Conservation (phyloP, 1,140 invertebrate species). For the Drosophila novamexicana region DNA sequence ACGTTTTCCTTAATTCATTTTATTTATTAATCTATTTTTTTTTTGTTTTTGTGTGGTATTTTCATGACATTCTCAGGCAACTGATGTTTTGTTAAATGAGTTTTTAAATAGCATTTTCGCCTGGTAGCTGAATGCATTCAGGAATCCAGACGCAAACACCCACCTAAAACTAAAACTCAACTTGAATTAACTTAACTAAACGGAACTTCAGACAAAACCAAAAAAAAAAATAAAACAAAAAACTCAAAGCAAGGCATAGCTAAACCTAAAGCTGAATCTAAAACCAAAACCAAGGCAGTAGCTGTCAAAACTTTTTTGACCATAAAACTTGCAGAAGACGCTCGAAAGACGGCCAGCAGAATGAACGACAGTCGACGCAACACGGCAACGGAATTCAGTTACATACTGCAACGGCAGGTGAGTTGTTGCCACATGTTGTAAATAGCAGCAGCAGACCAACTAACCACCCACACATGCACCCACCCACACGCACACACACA, state of each 20-base stretch:
- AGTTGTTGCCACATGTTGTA: constrained; percentile 36
- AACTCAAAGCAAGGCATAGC: constrained; percentile 37
- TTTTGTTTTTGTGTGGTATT: neutral
- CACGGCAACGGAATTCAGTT: constrained; percentile 83
- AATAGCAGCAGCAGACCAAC: neutral
- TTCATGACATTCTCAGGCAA: constrained; percentile 1
- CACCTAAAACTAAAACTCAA: constrained; percentile 53
- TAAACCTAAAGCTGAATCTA: constrained; percentile 30
- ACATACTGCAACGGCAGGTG: constrained; percentile 83
- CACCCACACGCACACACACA: neutral
- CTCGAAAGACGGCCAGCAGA: constrained; percentile 38
- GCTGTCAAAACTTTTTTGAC: constrained; percentile 55
- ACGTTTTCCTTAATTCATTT: neutral
- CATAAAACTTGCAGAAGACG: constrained; percentile 40
- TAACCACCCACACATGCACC: neutral
- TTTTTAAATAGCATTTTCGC: constrained; percentile 31
- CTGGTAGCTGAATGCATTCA: constrained; percentile 10
- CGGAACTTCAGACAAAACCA: constrained; percentile 24
- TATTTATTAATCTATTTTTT: neutral
- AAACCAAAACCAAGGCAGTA: constrained; percentile 42
- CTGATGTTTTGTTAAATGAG: constrained; percentile 28
- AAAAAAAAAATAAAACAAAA: constrained; percentile 25
- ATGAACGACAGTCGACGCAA: constrained; percentile 83
- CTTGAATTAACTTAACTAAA: constrained; percentile 33
- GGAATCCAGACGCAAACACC: constrained; percentile 45